Base-by-base conservation (phyloP, 2,797 vertebrate genomes). In the Leptoclinus maculatus region DNA sequence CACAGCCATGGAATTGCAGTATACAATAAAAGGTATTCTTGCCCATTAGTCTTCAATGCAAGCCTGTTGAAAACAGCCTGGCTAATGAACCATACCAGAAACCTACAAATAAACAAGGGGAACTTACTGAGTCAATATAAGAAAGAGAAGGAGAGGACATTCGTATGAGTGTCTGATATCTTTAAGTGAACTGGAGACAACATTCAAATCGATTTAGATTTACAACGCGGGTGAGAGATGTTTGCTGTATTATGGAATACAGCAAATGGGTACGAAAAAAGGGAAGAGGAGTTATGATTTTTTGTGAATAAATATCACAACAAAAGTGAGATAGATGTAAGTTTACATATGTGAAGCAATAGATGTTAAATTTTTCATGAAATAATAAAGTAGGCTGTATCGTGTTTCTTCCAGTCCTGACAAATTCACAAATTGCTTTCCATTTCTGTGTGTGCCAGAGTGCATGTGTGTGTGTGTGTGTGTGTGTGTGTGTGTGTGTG, bases 21-120 rank as follows among this genome's bases (percentile, higher is more conserved):
- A 76, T 79, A 87, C 90, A 93, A 89, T 94, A 92, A 94, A 94
- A 91, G 82, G 80, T 83, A 91, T 86, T 89, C 74, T 67, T 84
- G 87, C 71, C 90, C 85, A 93, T 94, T 94, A 93, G 90, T 94
- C 91, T 89, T 91, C 69, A 57, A 84, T 83, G 88, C 80, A 80
- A 90, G 63, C 82, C 84, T 89, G 83, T 85, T 89, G 88, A 92
- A 90, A 92, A 86, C 73, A 74, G 90, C 66, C 87, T 66, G 85
- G 87, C 87, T 95, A 95, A 94, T 95, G 94, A 96, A 92, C 78
- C 89, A 85, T 82, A 84, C 41, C 21, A 89, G 76, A 92, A 85
- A 87, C 36, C 49, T 64, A 76, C 77, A 68, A 80, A 90, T 87
- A 83, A 93, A 83, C 82, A 62, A 79, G 82, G 67, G 71, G 82